Conservation (phyloP, 2,888 invertebrate species). For the Xanthia icteritia region DNA sequence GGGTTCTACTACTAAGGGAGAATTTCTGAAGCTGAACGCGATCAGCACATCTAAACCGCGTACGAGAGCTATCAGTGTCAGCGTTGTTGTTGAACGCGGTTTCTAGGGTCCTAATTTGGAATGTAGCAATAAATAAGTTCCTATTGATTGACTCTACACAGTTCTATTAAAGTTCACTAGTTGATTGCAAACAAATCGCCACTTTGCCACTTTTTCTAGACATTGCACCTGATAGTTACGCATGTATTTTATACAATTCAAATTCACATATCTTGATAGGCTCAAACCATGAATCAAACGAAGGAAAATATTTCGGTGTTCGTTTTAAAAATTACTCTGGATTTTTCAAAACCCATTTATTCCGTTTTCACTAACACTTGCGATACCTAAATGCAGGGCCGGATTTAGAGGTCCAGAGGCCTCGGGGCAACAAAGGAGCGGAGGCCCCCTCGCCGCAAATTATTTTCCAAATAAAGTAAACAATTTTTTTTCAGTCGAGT, state of each 20-base stretch:
- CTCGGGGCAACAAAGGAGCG: too few species aligned
- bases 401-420: too few species aligned
- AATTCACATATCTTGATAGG: slow-evolving; percentile 1
- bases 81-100: background rate
- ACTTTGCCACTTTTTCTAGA: background rate
- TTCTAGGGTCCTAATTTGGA: background rate
- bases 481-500: too few species aligned
- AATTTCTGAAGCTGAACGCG: background rate
- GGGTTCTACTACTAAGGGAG: background rate
- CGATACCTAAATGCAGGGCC: too few species aligned
- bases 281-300: background rate
- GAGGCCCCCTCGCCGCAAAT: too few species aligned
- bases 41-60: background rate
- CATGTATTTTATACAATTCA: slow-evolving; percentile 10
- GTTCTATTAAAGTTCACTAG: background rate
- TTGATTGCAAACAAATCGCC: background rate
- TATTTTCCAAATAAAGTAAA: too few species aligned
- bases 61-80: background rate
- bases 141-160: background rate
- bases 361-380: background rate
- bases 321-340: background rate
- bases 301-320: background rate
- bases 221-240: slow-evolving; percentile 1
- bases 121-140: background rate
- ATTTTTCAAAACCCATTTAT: background rate